Base-by-base conservation (phyloP, 2,888 invertebrate species). In the Tryphoninae sp. region DNA sequence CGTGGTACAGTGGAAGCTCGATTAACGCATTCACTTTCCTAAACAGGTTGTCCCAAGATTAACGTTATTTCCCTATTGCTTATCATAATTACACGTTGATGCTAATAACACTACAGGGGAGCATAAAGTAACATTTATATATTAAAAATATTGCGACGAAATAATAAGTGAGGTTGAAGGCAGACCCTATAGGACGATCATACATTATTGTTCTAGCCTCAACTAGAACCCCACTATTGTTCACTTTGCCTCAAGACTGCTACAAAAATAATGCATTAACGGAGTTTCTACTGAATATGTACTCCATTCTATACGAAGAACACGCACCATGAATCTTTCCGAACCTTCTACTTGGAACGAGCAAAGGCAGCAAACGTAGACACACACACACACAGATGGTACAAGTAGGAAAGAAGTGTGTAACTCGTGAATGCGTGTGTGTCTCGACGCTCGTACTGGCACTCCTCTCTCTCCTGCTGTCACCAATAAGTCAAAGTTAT, bases 401-500 rank as follows among this genome's bases (percentile, higher is more conserved):
- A 83, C 84, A 82, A 11, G 11, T 13, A 13, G 81, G 75, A 74
- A 45, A 65, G 62, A 80, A 40, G 40, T 42, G 53, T 42, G 26
- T 45, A 13, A 45, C 33, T 51, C 26, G 13, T n/a, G 33, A 33
- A 69, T 55, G 26, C 26, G 55, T 13, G 19, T 49, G 13, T 22
- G 16, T 65, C 67, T 33, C 19, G 59, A 71, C 33, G 49, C 61
- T 33, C 65, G 58, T 77, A 80, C 81, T 80, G 67, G 61, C 85
- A 76, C 78, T 78, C 72, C 76, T 78, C 74, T 84, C 80, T 86
- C 84, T 84, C 77, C 84, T 84, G 87, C 89, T 90, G 91, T 91
- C 90, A 90, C 92, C 90, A 89, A 91, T 90, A 91, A 91, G 91
- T 91, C 91, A 92, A 92, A 92, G 89, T 92, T 92, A 91, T 91